Conservation (phyloP, 2,113 vertebrate genomes). For the Ellobius talpinus region DNA sequence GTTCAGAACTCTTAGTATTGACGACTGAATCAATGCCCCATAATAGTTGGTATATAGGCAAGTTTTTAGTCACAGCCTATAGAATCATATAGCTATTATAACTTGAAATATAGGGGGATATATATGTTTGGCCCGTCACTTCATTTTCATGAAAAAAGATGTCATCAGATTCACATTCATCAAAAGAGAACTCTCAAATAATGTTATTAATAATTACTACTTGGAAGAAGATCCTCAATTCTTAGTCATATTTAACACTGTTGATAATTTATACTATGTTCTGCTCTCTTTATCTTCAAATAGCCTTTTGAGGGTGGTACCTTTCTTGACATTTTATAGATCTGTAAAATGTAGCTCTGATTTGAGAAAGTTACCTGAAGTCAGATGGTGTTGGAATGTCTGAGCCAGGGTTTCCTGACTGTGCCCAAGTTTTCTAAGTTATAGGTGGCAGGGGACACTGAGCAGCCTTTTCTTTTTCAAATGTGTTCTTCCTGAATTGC, state of each 20-base stretch:
- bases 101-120: not conserved
- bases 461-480: not conserved
- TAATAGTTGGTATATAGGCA: not conserved
- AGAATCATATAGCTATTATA: not conserved
- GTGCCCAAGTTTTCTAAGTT: not conserved
- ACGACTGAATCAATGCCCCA: not conserved
- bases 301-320: not conserved
- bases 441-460: not conserved
- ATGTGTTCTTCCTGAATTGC: slow-evolving; percentile 1
- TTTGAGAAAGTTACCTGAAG: not conserved
- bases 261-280: not conserved
- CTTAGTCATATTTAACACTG: slow-evolving; percentile 39
- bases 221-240: not conserved
- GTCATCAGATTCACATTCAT: not conserved
- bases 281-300: slow-evolving; percentile 42
- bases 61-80: not conserved
- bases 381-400: not conserved
- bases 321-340: not conserved
- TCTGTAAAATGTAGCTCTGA: not conserved
- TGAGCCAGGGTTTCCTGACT: not conserved
- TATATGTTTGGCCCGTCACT: not conserved
- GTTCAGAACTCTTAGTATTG: not conserved
- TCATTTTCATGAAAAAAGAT: slow-evolving; percentile 27
- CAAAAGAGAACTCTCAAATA: slow-evolving; percentile 20
- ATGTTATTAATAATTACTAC: slow-evolving; percentile 14